Base-by-base conservation (phyloP, 1,140 invertebrate genomes). In the Coelopa frigida region DNA sequence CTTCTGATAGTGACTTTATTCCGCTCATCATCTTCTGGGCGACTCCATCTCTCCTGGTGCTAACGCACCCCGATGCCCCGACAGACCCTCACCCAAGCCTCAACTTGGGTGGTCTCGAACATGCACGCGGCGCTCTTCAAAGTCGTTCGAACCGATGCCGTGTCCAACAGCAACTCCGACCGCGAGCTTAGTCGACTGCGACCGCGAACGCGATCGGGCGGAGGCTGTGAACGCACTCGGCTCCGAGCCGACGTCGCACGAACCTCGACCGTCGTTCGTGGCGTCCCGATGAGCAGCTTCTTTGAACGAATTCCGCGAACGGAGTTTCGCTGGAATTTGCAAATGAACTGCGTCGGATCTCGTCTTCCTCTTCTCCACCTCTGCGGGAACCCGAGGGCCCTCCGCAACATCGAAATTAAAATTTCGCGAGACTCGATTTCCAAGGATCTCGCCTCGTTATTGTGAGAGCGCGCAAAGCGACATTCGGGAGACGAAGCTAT, bases 51-150 rank as follows among this genome's bases (percentile, higher is more conserved):
- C n/a, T n/a, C n/a, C 37, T 39, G 6, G 12, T 45, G 27, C 40
- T 36, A 24, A 27, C 40, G 8, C 29, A 12, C 43, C 32, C 12
- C 32, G 51, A 48, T 49, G 48, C 48, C 50, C 46, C 54, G 52
- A 54, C 31, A 51, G 41, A 43, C 24, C 47, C 40, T 44, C 27
- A 10, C 14, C 8, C 27, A 14, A 29, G 14, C 52, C 23, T 62
- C 59, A 37, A 57, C 62, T 65, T 66, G 62, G 62, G 62, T 66
- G 62, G 62, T 66, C 62, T 66, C 62, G 62, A 66, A 66, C 62
- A 57, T 53, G 55, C 55, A 23, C 26, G 62, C 62, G 62, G 62
- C 62, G 59, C 58, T 60, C 62, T 59, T 66, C 62, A 66, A 66
- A 60, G 55, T 49, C 48, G 46, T 51, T 64, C 58, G 54, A 64